Conservation (phyloP, 2,113 vertebrate genomes). For the Passer montanus region DNA sequence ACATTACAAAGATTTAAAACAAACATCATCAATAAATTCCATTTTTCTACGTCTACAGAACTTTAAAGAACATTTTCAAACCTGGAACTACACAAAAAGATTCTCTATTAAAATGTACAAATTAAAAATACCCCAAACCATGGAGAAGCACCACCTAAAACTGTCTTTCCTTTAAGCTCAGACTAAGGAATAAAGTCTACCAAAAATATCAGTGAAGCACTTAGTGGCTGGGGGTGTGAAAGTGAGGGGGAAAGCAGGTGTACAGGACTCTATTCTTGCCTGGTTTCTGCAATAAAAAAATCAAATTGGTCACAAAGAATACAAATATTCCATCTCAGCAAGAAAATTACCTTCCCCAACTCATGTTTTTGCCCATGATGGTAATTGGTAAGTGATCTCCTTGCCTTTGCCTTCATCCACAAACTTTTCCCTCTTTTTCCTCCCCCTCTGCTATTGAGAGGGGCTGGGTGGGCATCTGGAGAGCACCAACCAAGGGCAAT, state of each 20-base stretch:
- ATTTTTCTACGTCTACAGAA: neutral
- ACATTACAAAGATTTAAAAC: neutral
- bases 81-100: neutral
- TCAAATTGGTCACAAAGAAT: neutral
- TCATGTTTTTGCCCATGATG: neutral
- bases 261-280: neutral
- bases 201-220: neutral
- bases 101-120: neutral
- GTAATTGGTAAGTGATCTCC: neutral
- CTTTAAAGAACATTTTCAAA: neutral
- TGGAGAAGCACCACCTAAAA: neutral
- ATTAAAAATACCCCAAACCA: neutral
- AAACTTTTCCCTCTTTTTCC: neutral
- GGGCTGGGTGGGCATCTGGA: neutral
- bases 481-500: neutral
- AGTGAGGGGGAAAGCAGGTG: too few relatives aligned
- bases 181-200: neutral
- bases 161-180: neutral
- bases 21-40: neutral
- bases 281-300: neutral
- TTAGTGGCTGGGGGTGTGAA: fast-evolving
- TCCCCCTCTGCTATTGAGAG: fast-evolving
- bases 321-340: neutral
- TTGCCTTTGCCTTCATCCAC: neutral
- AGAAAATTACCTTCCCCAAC: neutral